Evolutionary conservation across 2,797 vertebrate species (phyloP).

Genomic region (Paramormyrops hopkinsi): DNA sequence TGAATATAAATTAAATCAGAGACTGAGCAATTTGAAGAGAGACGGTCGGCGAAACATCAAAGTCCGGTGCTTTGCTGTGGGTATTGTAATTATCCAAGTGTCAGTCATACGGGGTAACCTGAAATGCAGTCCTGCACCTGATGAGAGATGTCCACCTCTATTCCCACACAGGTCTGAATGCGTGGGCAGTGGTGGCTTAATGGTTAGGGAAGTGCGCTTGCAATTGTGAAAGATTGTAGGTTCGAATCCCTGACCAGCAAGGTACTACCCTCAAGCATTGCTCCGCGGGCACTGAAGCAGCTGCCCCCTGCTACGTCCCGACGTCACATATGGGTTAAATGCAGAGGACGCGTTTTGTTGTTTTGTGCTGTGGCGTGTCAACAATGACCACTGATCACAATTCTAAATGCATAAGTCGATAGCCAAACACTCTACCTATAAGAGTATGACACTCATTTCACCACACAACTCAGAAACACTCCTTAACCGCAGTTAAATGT

Average conservation of each 20-base stretch:
- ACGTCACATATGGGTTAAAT: no score
- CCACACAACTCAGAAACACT: background rate
- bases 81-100: background rate
- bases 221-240: no score
- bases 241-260: no score
- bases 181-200: no score
- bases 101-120: background rate
- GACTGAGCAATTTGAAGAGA: background rate
- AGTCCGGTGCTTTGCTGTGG: background rate
- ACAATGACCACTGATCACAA: no score
- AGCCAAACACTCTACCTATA: background rate
- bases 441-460: background rate
- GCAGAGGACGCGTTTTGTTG: no score
- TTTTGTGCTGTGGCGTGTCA: no score
- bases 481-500: background rate
- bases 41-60: background rate
- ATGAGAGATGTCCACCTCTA: background rate
- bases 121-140: background rate
- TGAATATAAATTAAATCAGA: conserved; percentile 3
- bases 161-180: background rate
- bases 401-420: background rate
- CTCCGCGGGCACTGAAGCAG: no score
- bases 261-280: no score
- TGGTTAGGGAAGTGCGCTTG: no score
- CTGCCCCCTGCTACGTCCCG: no score